A percentile compares a stretch with the other conserved stretches of the same genome.
phyloP scores from a whole-genome alignment of 2,888 invertebrate species.

The Lithophane socia region DNA sequence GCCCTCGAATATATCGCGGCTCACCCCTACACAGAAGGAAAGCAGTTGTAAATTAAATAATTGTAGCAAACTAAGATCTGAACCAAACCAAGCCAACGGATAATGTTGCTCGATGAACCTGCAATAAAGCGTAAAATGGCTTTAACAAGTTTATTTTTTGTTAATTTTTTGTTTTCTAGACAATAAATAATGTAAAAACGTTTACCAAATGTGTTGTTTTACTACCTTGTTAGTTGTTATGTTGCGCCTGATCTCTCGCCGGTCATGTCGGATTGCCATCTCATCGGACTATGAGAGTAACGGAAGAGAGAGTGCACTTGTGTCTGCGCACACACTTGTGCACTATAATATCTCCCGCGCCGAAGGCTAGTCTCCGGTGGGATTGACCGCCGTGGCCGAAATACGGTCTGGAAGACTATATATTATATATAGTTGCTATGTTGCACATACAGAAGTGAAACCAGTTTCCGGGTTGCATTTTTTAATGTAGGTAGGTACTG shows the following conservation, averaged over 20 bases:
- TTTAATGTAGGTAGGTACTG: not conserved
- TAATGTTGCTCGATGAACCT: slow-evolving; percentile 24
- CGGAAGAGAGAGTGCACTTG: too few relatives aligned
- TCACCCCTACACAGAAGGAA: slow-evolving; percentile 80
- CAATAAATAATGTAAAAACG: slow-evolving; percentile 69
- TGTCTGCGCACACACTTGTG: too few relatives aligned
- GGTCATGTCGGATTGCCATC: too few relatives aligned
- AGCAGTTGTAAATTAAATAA: slow-evolving; percentile 52
- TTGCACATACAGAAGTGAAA: not conserved
- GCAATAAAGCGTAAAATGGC: slow-evolving; percentile 62
- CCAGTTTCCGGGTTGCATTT: too few relatives aligned
- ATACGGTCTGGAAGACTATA: too few relatives aligned
- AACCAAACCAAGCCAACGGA: slow-evolving; percentile 54
- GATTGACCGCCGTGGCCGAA: too few relatives aligned
- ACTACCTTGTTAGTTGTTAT: not conserved
- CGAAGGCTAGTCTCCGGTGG: too few relatives aligned
- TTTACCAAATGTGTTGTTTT: slow-evolving; percentile 53
- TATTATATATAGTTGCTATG: too few relatives aligned
- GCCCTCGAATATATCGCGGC: slow-evolving; percentile 84
- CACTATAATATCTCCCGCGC: too few relatives aligned
- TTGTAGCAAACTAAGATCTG: slow-evolving; percentile 21
- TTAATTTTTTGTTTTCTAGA: slow-evolving; percentile 66
- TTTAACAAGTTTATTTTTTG: slow-evolving; percentile 66
- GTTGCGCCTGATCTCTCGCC: too few relatives aligned
- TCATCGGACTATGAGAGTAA: too few relatives aligned